Conservation (phyloP, 2,797 vertebrate genomes). For the Oceanodroma leucorhoa region DNA sequence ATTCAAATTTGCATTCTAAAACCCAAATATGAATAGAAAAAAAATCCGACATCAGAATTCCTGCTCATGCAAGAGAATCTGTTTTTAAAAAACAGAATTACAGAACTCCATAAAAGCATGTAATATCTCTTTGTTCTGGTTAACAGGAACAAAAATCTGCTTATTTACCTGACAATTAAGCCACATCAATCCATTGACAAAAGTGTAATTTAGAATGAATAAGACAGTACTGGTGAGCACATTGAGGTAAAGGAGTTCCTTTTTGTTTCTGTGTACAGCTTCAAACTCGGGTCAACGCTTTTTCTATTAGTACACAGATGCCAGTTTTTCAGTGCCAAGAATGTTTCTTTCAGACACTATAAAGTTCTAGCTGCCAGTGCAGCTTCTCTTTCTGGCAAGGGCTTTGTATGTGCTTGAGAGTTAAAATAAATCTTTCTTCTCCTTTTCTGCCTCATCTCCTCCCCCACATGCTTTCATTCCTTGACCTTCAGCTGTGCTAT, state of each 20-base stretch:
- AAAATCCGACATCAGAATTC: neutral
- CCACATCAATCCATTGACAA: neutral
- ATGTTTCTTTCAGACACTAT: neutral
- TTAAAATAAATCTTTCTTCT: conserved; percentile 9
- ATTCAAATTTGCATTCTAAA: conserved; percentile 41
- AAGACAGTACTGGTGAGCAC: neutral
- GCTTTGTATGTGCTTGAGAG: neutral
- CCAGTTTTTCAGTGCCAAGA: conserved; percentile 20
- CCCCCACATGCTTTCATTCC: neutral
- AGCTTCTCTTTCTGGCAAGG: neutral
- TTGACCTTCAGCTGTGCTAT: conserved; percentile 36
- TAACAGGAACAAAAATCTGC: neutral
- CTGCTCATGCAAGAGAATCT: neutral
- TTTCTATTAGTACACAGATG: neutral
- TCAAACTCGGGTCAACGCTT: neutral
- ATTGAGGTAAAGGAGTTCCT: neutral
- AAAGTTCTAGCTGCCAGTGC: conserved; percentile 1
- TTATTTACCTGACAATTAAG: neutral
- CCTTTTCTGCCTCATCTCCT: neutral
- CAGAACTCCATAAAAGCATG: neutral
- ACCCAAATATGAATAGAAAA: neutral
- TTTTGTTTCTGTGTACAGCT: neutral
- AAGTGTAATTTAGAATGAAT: neutral
- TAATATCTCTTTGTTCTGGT: neutral
- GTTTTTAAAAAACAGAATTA: neutral